Percentiles rank a stretch among this genome's conserved stretches.
These are phyloP conservation scores for Agriopis aurantiaria DNA, from an alignment of 2,888 invertebrate genomes.

Conservation along the genomic window DNA sequence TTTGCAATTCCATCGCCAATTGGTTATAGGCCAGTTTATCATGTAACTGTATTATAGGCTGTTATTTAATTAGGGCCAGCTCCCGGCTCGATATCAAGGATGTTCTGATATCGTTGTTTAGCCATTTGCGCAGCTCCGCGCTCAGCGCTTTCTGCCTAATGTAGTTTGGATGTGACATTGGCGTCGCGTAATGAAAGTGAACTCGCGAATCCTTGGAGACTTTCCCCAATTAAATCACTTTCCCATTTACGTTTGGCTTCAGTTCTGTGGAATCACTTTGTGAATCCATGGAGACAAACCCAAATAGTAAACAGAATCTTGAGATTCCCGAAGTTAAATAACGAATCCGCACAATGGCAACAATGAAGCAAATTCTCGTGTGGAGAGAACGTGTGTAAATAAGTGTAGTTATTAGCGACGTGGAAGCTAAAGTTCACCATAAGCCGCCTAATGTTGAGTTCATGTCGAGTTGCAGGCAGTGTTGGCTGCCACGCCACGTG, in stretches of 20 bases:
- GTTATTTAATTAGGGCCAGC: slow-evolving; percentile 63
- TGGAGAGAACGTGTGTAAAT: slow-evolving; percentile 31
- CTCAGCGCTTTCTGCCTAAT: slow-evolving; percentile 13
- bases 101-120: slow-evolving; percentile 23
- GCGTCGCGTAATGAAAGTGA: slow-evolving; percentile 67
- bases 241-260: slow-evolving; percentile 63
- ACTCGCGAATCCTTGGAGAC: slow-evolving; percentile 77
- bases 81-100: slow-evolving; percentile 27
- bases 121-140: slow-evolving; percentile 14
- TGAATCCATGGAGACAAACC: slow-evolving; percentile 9
- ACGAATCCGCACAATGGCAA: slow-evolving; percentile 20
- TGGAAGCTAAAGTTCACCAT: slow-evolving; percentile 54
- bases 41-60: slow-evolving; percentile 56
- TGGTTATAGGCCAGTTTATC: slow-evolving; percentile 58
- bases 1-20: slow-evolving; percentile 73
- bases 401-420: slow-evolving; percentile 38
- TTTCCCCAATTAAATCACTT: slow-evolving; percentile 84
- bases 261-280: slow-evolving; percentile 22
- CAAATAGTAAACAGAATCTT: slow-evolving; percentile 6
- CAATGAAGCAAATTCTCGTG: slow-evolving; percentile 10
- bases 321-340: slow-evolving; percentile 8
- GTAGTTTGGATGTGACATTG: slow-evolving; percentile 54
- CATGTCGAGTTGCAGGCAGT: slow-evolving; percentile 47
- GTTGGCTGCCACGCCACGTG: slow-evolving; percentile 46
- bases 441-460: slow-evolving; percentile 50